Evolutionary conservation across 2,797 vertebrate species (phyloP), one percentile per base, ranked within the genome.

Genomic region (Chaetophractus vellerosus): DNA sequence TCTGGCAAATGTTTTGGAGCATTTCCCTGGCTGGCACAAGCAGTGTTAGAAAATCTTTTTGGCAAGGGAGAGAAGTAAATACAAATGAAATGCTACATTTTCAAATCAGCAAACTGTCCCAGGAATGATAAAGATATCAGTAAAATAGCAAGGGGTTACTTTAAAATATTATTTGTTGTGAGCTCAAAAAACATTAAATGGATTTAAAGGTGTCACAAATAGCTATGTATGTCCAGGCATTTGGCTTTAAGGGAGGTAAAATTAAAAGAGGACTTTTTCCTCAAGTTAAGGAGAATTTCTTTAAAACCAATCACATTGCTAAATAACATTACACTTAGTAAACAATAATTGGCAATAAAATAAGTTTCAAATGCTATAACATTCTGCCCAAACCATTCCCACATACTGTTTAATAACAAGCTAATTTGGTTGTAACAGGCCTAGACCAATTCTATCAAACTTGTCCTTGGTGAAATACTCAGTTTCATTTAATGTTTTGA

Each of bases 331-430:
- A 97, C 98, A 97, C 97, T 98, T 90, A 97, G 98, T 98, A 98
- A 98, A 98, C 96, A 98, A 98, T 98, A 98, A 98, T 98, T 98
- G 10, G 45, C 45, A 45, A 45, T 45, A 45, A 45, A 45, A 45
- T 45, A 45, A 5, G 9, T 45, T 45, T 45, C 9, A 45, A 45
- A 45, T 45, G 45, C 5, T 45, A 10, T 45, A 45, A 45, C 9
- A 10, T 45, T 45, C 45, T 45, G 45, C 10, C 45, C 45, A 45
- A 45, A 10, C 45, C 45, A 45, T 5, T 45, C 45, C 45, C 45
- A 45, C 98, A 98, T 97, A 98, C 96, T 97, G 97, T 98, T 98
- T 98, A 98, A 98, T 98, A 98, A 98, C 98, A 98, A 98, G 98
- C 98, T 98, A 98, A 98, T 98, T 98, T 98, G 98, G 98, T 98